Percentiles rank a stretch among this genome's conserved stretches.
Evolutionary conservation across 1,140 invertebrate genomes (phyloP).

Genomic region (Brachionus paranguensis): DNA sequence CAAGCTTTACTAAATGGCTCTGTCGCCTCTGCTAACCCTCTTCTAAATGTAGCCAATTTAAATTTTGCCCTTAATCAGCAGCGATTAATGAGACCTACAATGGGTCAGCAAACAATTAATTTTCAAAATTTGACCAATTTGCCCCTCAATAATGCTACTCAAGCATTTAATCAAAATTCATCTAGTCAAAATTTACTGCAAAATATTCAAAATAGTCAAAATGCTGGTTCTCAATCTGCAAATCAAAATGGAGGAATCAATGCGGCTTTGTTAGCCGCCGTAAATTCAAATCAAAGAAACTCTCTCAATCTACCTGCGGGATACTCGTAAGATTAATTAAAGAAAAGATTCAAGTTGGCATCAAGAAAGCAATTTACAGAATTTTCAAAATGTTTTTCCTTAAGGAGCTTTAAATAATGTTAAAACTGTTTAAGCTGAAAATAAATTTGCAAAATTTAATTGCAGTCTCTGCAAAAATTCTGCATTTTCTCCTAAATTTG

Average conservation of each 20-base stretch:
- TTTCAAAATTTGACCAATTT: not conserved
- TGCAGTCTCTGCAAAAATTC: too few species aligned
- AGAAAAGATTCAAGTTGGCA: too few species aligned
- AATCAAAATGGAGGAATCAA: not conserved
- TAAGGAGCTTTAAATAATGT: too few species aligned
- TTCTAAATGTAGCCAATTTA: not conserved
- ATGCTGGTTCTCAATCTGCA: not conserved
- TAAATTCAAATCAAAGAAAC: not conserved
- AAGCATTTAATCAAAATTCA: not conserved
- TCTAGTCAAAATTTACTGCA: conserved; percentile 9
- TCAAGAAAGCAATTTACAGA: too few species aligned
- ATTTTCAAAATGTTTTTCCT: too few species aligned
- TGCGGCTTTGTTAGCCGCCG: not conserved
- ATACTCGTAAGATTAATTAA: conserved; percentile 9
- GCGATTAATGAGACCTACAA: not conserved
- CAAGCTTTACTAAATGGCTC: not conserved
- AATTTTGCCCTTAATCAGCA: conserved; percentile 1
- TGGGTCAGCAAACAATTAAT: not conserved
- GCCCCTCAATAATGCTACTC: not conserved
- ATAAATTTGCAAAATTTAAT: not conserved
- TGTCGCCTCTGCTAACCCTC: not conserved
- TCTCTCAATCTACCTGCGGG: not conserved
- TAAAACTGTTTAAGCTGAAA: not conserved
- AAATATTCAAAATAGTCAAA: conserved; percentile 27
- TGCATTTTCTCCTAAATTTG: too few species aligned